Conservation (phyloP, 1,140 invertebrate species). For the Anastrepha obliqua region DNA sequence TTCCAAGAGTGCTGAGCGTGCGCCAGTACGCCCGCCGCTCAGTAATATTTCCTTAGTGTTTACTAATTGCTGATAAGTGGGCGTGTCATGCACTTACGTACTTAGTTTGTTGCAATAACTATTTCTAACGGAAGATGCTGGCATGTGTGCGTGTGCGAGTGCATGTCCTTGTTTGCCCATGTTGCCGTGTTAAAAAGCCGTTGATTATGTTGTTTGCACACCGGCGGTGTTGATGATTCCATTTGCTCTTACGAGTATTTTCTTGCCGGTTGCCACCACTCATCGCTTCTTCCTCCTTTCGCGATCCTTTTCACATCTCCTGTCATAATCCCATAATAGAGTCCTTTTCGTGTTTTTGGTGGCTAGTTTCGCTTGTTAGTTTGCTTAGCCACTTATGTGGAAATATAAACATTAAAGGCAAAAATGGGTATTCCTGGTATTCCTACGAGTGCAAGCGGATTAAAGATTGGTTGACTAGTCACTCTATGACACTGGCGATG, state of each 20-base stretch:
- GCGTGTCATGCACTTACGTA: slow-evolving; percentile 64
- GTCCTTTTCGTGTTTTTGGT: neutral
- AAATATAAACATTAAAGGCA: neutral
- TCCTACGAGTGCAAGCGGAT: neutral
- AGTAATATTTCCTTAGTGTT: slow-evolving; percentile 49
- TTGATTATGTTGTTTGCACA: slow-evolving; percentile 38
- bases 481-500: slow-evolving; percentile 5
- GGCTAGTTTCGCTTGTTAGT: neutral
- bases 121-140: neutral
- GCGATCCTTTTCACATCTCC: neutral
- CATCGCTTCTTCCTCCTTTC: neutral
- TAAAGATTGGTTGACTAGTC: slow-evolving; percentile 1
- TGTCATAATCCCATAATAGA: slow-evolving; percentile 42
- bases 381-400: neutral
- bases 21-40: neutral
- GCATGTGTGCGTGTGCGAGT: neutral
- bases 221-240: slow-evolving; percentile 35
- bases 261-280: neutral
- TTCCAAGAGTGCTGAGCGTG: slow-evolving; percentile 43
- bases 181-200: slow-evolving; percentile 20
- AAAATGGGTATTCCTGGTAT: neutral
- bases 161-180: neutral
- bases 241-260: slow-evolving; percentile 36
- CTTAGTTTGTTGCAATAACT: slow-evolving; percentile 1
- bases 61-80: slow-evolving; percentile 67